Conservation (phyloP, 2,888 invertebrate genomes). For the Sepioteuthis lessoniana region DNA sequence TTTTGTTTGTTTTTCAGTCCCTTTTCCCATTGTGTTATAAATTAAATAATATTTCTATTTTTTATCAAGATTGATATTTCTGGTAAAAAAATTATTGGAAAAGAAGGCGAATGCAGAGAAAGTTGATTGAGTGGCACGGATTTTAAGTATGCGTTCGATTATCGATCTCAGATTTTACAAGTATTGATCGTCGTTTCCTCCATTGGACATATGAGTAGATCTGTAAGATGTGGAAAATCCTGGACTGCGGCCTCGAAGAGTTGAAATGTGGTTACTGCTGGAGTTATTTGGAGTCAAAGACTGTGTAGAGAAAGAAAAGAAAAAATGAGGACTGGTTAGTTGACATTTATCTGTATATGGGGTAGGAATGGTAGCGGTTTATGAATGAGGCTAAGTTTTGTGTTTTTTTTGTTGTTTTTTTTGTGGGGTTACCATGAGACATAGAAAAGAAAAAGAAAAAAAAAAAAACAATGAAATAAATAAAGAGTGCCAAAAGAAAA, state of each 20-base stretch:
- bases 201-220: slow-evolving; percentile 46
- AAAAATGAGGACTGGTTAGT: background rate
- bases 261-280: slow-evolving; percentile 45
- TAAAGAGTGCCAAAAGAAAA: background rate
- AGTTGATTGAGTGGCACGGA: background rate
- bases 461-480: background rate
- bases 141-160: background rate
- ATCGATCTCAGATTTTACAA: background rate
- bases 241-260: slow-evolving; percentile 45
- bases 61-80: background rate
- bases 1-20: background rate
- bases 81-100: background rate
- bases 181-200: background rate
- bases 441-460: background rate
- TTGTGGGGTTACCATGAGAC: background rate
- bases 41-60: background rate
- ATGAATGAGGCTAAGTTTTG: too few species aligned
- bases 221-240: slow-evolving; percentile 44
- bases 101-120: background rate
- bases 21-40: background rate
- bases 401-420: too few species aligned
- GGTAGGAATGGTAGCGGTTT: too few species aligned
- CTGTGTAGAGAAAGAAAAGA: background rate
- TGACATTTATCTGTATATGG: too few species aligned
- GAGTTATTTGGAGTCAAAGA: slow-evolving; percentile 34